phyloP scores from a whole-genome alignment of 2,113 vertebrate genomes.

The Dicaeum eximium region DNA sequence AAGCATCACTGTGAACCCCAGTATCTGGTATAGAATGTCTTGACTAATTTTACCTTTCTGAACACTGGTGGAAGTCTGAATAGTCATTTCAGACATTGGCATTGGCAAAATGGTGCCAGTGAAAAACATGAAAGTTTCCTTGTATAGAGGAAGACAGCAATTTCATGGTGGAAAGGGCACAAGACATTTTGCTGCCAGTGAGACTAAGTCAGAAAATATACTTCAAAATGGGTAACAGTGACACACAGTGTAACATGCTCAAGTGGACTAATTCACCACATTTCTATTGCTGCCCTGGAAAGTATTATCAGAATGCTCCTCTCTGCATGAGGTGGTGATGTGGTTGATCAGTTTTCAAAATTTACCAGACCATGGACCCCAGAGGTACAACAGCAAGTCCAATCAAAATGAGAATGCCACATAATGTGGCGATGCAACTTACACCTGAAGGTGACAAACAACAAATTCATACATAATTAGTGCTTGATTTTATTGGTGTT shows the following conservation, averaged over 20 bases:
- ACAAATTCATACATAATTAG: not conserved
- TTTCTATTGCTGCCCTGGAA: not conserved
- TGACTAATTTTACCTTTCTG: not conserved
- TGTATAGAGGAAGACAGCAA: not conserved
- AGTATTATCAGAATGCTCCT: fast-evolving
- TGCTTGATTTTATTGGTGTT: not conserved
- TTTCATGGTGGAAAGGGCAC: not conserved
- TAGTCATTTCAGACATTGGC: not conserved
- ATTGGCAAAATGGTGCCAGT: not conserved
- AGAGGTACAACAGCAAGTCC: not conserved
- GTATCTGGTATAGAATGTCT: not conserved
- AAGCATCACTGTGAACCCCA: not conserved
- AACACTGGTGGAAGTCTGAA: not conserved
- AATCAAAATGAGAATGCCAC: not conserved
- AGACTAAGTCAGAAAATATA: not conserved
- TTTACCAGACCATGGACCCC: not conserved
- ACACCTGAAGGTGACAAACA: not conserved
- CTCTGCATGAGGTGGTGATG: not conserved
- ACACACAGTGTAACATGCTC: not conserved
- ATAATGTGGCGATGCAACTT: not conserved
- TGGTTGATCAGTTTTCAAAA: not conserved
- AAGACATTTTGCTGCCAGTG: fast-evolving
- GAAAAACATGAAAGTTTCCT: not conserved
- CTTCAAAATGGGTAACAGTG: not conserved
- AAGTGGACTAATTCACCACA: not conserved